These are phyloP conservation scores for Coryphaenoides rupestris DNA, from an alignment of 2,113 vertebrate species.

Conservation along the genomic window DNA sequence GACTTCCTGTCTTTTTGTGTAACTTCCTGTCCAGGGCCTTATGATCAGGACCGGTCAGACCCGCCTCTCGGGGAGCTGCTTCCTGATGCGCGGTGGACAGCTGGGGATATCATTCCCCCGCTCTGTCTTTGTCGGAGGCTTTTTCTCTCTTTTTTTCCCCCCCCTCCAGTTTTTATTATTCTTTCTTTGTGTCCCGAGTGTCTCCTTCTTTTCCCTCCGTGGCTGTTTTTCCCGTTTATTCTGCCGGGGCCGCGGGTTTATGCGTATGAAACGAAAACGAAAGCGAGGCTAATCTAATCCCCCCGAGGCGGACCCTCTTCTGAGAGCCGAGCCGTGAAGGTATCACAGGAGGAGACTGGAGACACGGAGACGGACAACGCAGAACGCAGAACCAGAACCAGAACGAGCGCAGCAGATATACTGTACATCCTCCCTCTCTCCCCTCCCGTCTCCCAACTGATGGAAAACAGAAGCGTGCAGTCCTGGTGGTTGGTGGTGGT, in stretches of 20 bases:
- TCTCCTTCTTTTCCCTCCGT: conserved; percentile 21
- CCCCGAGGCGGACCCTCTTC: conserved; percentile 36
- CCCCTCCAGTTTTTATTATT: too few relatives aligned
- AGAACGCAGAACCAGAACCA: too few relatives aligned
- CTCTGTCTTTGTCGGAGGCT: conserved; percentile 70
- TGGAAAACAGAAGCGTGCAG: background rate
- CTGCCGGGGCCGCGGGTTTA: conserved; percentile 49
- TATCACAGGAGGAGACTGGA: conserved; percentile 31
- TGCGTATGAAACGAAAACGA: conserved; percentile 50
- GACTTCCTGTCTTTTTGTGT: conserved; percentile 85
- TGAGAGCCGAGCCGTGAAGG: conserved; percentile 7
- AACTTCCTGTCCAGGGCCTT: conserved; percentile 81
- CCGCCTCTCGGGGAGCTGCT: conserved; percentile 69
- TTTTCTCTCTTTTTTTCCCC: too few relatives aligned
- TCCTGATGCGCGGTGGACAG: conserved; percentile 78
- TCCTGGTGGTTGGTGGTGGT: too few relatives aligned
- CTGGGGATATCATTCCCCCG: conserved; percentile 73
- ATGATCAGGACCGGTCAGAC: conserved; percentile 61
- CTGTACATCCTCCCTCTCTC: too few relatives aligned
- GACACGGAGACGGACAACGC: too few relatives aligned
- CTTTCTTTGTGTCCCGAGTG: conserved; percentile 29
- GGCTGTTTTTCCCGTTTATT: conserved; percentile 37
- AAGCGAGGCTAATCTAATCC: conserved; percentile 33
- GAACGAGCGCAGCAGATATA: conserved; percentile 41
- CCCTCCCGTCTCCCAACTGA: conserved; percentile 11